Evolutionary conservation across 1,140 invertebrate genomes (phyloP).

Genomic region (Agraylea sexmaculata): DNA sequence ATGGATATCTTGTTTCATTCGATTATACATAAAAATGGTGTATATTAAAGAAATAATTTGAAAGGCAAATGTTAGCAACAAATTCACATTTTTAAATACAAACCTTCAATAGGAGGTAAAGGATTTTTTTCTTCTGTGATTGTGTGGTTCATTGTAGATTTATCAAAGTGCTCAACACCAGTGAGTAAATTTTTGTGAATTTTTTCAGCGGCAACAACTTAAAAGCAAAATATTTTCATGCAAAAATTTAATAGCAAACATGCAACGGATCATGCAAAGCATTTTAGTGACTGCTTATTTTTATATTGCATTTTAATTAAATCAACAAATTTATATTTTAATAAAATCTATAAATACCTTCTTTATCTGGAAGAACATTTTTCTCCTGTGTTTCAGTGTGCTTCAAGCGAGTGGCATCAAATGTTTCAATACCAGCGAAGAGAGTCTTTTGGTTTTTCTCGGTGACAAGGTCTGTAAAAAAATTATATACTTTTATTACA

Average conservation of each 20-base stretch:
- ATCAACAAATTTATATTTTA: constrained; percentile 1
- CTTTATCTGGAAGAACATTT: constrained; percentile 86
- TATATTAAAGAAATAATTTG: too few relatives aligned
- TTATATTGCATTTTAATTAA: too few relatives aligned
- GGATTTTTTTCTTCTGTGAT: constrained; percentile 65
- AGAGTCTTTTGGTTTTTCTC: constrained; percentile 80
- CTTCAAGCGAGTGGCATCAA: constrained; percentile 73
- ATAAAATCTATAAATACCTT: constrained; percentile 50
- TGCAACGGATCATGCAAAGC: constrained; percentile 22
- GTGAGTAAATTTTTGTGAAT: constrained; percentile 53
- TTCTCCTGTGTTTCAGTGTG: constrained; percentile 89
- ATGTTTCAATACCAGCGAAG: constrained; percentile 73
- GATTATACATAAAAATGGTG: too few relatives aligned
- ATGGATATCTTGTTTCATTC: too few relatives aligned
- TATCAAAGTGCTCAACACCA: constrained; percentile 60
- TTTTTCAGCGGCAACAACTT: constrained; percentile 57
- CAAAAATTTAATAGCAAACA: constrained; percentile 21
- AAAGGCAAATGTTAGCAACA: too few relatives aligned
- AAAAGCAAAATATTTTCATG: constrained; percentile 12
- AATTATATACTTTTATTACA: constrained; percentile 1
- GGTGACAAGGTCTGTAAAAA: constrained; percentile 62
- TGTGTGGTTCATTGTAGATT: constrained; percentile 60
- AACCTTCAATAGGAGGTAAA: constrained; percentile 58
- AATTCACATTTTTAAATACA: constrained; percentile 22
- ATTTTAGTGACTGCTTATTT: not conserved